These are phyloP conservation scores for Athripsodes cinereus DNA, from an alignment of 2,888 invertebrate genomes.

Conservation along the genomic window DNA sequence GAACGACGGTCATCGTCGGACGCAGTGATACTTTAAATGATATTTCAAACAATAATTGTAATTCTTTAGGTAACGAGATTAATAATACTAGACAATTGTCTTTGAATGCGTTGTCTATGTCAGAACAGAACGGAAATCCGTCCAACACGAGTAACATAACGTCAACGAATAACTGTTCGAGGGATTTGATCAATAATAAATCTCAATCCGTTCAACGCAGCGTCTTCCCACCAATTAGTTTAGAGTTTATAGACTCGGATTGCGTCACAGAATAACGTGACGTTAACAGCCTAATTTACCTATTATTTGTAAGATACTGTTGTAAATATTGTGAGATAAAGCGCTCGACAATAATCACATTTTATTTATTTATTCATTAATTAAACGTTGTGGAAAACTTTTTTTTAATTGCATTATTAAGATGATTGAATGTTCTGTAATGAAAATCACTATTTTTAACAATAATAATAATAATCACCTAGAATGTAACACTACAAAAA, in stretches of 20 bases:
- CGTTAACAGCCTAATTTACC: too few species aligned
- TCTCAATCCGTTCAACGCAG: constrained; percentile 6
- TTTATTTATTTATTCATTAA: too few species aligned
- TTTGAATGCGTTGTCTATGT: neutral
- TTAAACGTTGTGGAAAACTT: too few species aligned
- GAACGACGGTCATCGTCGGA: neutral
- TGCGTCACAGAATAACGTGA: constrained; percentile 20
- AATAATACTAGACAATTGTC: constrained; percentile 1
- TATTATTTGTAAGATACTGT: neutral
- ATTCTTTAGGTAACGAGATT: neutral
- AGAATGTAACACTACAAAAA: too few species aligned
- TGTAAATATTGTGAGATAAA: too few species aligned
- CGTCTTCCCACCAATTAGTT: constrained; percentile 24
- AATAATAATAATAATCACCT: too few species aligned
- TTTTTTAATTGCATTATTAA: too few species aligned
- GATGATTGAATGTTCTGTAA: too few species aligned
- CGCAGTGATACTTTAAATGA: constrained; percentile 2
- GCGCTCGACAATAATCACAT: too few species aligned
- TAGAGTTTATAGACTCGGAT: constrained; percentile 27
- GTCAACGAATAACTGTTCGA: neutral
- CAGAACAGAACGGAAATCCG: constrained; percentile 16
- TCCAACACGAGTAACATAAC: constrained; percentile 1
- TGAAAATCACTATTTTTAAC: too few species aligned
- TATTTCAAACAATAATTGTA: constrained; percentile 1
- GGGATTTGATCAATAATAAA: neutral